Base-by-base conservation (phyloP, 2,113 vertebrate genomes). In the Pseudopodoces humilis region DNA sequence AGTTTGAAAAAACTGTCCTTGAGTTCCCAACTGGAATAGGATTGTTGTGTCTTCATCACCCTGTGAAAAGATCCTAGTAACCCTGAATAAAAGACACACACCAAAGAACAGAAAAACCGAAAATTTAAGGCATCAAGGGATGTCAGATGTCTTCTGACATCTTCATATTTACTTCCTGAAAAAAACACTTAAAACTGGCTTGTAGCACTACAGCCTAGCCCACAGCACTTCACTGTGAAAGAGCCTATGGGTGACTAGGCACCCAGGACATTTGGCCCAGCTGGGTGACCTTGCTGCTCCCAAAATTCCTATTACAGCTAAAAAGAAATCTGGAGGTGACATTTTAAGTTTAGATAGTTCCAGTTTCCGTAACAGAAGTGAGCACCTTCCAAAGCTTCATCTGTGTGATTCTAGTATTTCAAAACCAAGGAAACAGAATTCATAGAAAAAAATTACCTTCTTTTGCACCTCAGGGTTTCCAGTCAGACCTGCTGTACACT, bases 191-290 rank as follows among this genome's bases (percentile, higher is more conserved):
- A 71, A 84, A 90, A 78, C 28, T 33, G 24, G 6, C 20, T 56
- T 65, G 14, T 92, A 72, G 25, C 15, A 6, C 22, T 58, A 18
- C 33, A 87, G 44, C 69, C 55, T 52, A 58, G 21, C 47, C 35
- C 22, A 53, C 27, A 52, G 67, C 0, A 0, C 47, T 86, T 83
- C 24, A 18, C 39, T 81, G 0, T 44, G 2, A 7, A 49, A 72
- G 37, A 55, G 30, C 18, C 22, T 3, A 0, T 3, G 12, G 28
- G 59, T 65, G 12, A 24, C 43, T 28, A 33, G 41, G 25, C 2
- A 5, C 18, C 37, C 27, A 15, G 56, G 24, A 33, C 35, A 11
- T 63, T 63, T 70, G 44, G 18, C 47, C 30, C 6, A 5, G 33
- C 10, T 79, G 59, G 33, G 24, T 80, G 46, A 30, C 53, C 67